Base-by-base conservation (phyloP, 1,140 invertebrate species). In the Heliconius melpomene region DNA sequence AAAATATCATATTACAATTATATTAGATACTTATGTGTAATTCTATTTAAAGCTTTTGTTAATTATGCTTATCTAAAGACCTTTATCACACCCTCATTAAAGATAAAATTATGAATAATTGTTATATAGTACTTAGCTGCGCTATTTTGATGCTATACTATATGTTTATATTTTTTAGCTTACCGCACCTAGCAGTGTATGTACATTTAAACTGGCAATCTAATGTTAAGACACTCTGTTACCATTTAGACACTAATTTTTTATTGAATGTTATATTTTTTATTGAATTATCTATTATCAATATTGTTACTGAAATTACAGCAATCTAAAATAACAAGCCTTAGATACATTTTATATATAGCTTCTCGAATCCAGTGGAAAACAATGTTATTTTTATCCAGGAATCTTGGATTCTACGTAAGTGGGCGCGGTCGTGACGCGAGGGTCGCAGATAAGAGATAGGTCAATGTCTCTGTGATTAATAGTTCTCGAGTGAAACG, bases 391-490 rank as follows among this genome's bases (percentile, higher is more conserved):
- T 57, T 57, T 57, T 57, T 57, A 57, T 57, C 54, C n/a, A 57
- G 54, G 50, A 57, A 11, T 57, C 54, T 57, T 57, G 54, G 54
- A 57, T n/a, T 23, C n/a, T 32, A 85, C 84, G 82, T 82, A 75
- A 85, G 83, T 88, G 87, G 89, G 89, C 82, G 87, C 86, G 89
- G 87, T 86, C 79, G 78, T 89, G 87, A 91, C 89, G 89, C 78
- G 40, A 57, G 52, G 83, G 80, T 87, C 80, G 76, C 8, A 50
- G 85, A 88, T 88, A 88, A 85, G 71, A 57, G 29, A 74, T 74
- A 82, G 77, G 83, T 87, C 87, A 89, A 88, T 88, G 87, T 86
- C 85, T 86, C 57, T n/a, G 26, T 81, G 82, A 83, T 82, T 77
- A 82, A 82, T 83, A 71, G 66, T 82, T 40, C 50, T 79, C 73